phyloP scores from a whole-genome alignment of 2,797 vertebrate species.

The Acipenser oxyrinchus region DNA sequence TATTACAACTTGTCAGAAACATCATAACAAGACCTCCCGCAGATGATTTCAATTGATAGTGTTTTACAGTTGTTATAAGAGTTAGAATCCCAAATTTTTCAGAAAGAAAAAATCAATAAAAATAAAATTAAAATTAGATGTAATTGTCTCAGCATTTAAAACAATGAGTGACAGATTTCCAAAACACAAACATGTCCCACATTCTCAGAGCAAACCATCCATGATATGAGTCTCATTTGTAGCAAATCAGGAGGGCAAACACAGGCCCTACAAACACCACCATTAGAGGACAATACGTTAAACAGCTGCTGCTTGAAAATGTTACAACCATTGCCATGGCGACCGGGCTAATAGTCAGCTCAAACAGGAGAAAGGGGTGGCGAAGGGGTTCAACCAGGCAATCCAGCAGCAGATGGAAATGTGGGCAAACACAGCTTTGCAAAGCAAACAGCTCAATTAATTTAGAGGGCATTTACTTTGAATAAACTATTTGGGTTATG shows the following conservation, averaged over 20 bases:
- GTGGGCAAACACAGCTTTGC: slow-evolving; percentile 56
- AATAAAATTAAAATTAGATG: background rate
- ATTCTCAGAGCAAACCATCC: slow-evolving; percentile 24
- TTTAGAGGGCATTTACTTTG: slow-evolving; percentile 51
- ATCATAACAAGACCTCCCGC: too few relatives aligned
- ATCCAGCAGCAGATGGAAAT: slow-evolving; percentile 43
- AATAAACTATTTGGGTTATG: too few relatives aligned
- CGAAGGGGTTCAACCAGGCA: slow-evolving; percentile 32
- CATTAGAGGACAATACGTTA: slow-evolving; percentile 30
- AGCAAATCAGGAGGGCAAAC: slow-evolving; percentile 48
- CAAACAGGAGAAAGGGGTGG: slow-evolving; percentile 22
- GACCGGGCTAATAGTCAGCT: slow-evolving; percentile 36
- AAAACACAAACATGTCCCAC: slow-evolving; percentile 25
- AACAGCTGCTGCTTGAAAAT: slow-evolving; percentile 49
- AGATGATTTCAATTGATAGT: too few relatives aligned
- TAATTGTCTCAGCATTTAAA: background rate
- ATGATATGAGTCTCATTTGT: slow-evolving; percentile 29
- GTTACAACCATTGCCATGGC: slow-evolving; percentile 46
- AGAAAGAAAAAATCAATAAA: too few relatives aligned
- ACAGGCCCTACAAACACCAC: slow-evolving; percentile 41
- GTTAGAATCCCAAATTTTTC: too few relatives aligned
- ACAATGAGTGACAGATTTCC: slow-evolving; percentile 15
- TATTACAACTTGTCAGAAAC: too few relatives aligned
- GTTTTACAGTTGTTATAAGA: too few relatives aligned
- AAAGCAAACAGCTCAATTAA: slow-evolving; percentile 50